phyloP scores from a whole-genome alignment of 1,140 invertebrate genomes.

The Trichogramma pretiosum region DNA sequence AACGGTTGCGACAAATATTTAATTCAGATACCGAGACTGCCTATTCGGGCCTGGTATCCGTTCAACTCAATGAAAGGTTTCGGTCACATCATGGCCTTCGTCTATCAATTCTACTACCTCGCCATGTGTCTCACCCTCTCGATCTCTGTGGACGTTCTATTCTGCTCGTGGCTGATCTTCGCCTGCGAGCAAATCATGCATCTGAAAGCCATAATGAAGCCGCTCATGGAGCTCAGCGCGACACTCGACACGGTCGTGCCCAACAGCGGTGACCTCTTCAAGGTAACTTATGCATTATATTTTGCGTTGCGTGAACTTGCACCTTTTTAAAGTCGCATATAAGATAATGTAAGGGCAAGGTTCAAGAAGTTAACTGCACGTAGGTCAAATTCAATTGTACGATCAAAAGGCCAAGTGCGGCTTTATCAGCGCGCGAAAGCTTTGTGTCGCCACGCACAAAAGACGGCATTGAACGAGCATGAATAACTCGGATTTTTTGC shows the following conservation, averaged over 20 bases:
- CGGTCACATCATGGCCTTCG: conserved; percentile 55
- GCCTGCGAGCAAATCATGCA: conserved; percentile 76
- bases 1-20: neutral
- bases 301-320: too few species aligned
- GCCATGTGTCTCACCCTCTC: conserved; percentile 60
- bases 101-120: conserved; percentile 68
- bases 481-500: too few species aligned
- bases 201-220: conserved; percentile 75
- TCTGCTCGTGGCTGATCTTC: conserved; percentile 75
- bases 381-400: too few species aligned
- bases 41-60: conserved; percentile 67
- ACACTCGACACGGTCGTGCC: conserved; percentile 69
- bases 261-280: conserved; percentile 68
- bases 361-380: too few species aligned
- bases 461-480: too few species aligned
- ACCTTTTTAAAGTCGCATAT: too few species aligned
- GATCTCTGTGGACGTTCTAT: conserved; percentile 65
- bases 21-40: conserved; percentile 55
- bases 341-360: too few species aligned
- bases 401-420: too few species aligned
- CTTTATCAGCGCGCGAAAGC: too few species aligned
- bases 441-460: too few species aligned
- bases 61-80: conserved; percentile 60
- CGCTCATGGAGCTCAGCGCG: conserved; percentile 72
- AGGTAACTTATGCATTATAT: too few species aligned